A percentile compares a stretch with the other conserved stretches of the same genome.
Evolutionary conservation across 2,113 vertebrate genomes (phyloP).

Genomic region (Sapajus apella): DNA sequence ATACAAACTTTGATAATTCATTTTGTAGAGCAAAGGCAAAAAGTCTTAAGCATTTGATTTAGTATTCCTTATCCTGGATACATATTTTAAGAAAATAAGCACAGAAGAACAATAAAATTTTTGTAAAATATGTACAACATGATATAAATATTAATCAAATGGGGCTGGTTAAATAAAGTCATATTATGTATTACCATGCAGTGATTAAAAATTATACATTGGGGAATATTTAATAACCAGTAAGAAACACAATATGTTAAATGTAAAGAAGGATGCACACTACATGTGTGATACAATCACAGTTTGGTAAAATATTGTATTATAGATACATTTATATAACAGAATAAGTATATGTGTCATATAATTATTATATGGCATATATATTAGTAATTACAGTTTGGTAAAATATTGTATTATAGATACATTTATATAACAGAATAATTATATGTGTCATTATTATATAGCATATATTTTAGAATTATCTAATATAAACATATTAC

Average conservation of each 20-base stretch:
- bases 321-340: background rate
- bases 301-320: background rate
- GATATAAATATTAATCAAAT: background rate
- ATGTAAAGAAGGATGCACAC: background rate
- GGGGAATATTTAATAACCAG: background rate
- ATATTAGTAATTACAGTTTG: background rate
- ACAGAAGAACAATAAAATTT: background rate
- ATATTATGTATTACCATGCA: background rate
- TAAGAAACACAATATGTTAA: background rate
- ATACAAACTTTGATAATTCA: background rate
- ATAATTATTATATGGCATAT: background rate
- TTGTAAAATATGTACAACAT: background rate
- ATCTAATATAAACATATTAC: background rate
- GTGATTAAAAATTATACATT: background rate
- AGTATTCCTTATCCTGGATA: background rate
- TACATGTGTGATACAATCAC: background rate
- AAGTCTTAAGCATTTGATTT: background rate
- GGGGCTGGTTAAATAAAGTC: background rate
- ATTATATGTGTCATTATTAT: background rate
- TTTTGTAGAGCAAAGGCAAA: background rate
- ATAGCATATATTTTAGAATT: background rate
- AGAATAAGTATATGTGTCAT: background rate
- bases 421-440: no score
- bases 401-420: no score
- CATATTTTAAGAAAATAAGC: background rate